Evolutionary conservation across 2,113 vertebrate genomes (phyloP), one percentile per base, ranked within the genome.

Genomic region (Salvelinus namaycush): DNA sequence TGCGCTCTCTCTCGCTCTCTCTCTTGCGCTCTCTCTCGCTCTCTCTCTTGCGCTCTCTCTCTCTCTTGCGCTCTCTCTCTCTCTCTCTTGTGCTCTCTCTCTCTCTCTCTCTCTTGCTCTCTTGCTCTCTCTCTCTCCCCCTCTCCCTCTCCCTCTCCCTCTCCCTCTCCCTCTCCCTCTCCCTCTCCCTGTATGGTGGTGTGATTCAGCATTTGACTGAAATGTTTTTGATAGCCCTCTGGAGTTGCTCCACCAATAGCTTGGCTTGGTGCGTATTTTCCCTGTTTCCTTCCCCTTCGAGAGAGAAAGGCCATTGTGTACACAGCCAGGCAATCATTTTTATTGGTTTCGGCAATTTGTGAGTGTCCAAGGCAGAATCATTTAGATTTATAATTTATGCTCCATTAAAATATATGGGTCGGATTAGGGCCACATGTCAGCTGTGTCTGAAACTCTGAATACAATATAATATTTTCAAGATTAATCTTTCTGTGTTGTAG

Each of bases 201-300:
- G 81, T 72, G 87, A 79, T 78, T 80, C 83, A 73, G 84, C 76
- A 79, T 92, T 89, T 91, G 90, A 93, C 87, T 73, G 81, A 92
- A 90, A 84, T 84, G 79, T 85, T 91, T 91, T 91, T 91, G 87
- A 90, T 89, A 27, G 85, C 83, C 84, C 85, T 83, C 78, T 87
- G 86, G 87, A 88, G 88, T 49, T 14, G 81, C 76, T 89, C 87
- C 87, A 86, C 87, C 74, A 91, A 85, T 78, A 86, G 75, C 70
- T 78, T 81, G 79, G 81, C 85, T 84, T 22, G 79, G 76, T 54
- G 34, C 72, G 24, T 85, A 82, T 87, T 82, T 79, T 85, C 80
- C 86, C 71, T 29, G 73, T 86, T 87, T 87, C 73, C 78, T 83
- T 87, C 79, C 81, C 82, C 85, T 86, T 54, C 4, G 3, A 54